Percentiles rank a stretch among this genome's conserved stretches.
phyloP scores from a whole-genome alignment of 2,113 vertebrate species.

The Ageneiosus marmoratus region DNA sequence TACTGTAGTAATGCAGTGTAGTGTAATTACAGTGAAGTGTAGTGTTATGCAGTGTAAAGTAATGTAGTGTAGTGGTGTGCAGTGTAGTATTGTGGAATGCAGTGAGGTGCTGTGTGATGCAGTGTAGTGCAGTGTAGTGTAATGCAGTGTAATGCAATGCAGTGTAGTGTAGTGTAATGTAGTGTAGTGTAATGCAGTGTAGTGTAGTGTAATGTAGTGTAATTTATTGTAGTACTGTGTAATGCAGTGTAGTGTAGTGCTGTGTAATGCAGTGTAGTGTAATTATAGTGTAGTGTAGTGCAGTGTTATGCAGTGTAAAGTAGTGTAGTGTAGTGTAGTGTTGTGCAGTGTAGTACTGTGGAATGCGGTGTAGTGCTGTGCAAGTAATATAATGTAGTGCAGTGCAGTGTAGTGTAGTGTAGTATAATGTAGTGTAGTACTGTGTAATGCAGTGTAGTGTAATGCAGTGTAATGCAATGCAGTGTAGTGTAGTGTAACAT shows the following conservation, averaged over 20 bases:
- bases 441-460: no score
- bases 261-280: no score
- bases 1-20: background rate
- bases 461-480: no score
- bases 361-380: no score
- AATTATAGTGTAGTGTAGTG: no score
- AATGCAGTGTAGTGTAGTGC: background rate
- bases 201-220: background rate
- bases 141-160: background rate
- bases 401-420: background rate
- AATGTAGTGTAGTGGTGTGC: no score
- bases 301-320: background rate
- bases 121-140: background rate
- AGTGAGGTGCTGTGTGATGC: background rate
- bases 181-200: background rate
- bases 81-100: background rate
- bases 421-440: background rate
- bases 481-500: no score
- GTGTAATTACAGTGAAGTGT: no score
- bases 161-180: background rate
- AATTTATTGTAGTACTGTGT: background rate
- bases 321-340: no score
- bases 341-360: background rate
- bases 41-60: no score
- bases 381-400: background rate